Base-by-base conservation (phyloP, 2,888 invertebrate genomes). In the Ypsolopha scabrella region DNA sequence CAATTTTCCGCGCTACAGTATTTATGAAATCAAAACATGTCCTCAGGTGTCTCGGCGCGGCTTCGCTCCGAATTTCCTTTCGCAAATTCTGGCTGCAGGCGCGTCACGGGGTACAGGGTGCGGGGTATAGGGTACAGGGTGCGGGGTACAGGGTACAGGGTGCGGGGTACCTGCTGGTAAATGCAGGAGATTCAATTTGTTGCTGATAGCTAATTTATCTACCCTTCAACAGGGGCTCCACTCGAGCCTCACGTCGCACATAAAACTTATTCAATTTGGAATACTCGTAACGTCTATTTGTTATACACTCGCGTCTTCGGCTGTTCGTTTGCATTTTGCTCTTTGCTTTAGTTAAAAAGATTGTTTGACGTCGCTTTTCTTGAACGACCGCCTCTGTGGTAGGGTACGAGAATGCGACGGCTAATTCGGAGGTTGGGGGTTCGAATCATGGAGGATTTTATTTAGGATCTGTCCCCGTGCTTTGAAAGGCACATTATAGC, bases 141-240 rank as follows among this genome's bases (percentile, higher is more conserved):
- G 57, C 56, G 58, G 56, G 58, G 70, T 65, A 67, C 72, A 58
- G 56, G 53, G 60, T 70, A 65, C 56, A 54, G 54, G 71, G 75
- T 67, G 57, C 56, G 58, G 56, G 58, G 70, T 65, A 67, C 72
- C 73, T 77, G 76, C 73, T 75, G 70, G 64, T 65, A 70, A 74
- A 71, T 72, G 71, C 64, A 72, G 65, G 44, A 50, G 67, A 80
- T 80, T 79, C 73, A 80, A 80, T 83, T 81, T 79, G 54, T 57
- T 55, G 64, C 63, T 80, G 74, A 82, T 82, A 78, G 82, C 82
- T 82, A 83, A 82, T 83, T 81, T 83, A 77, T 77, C 72, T 68
- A 72, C 74, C 75, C 68, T 68, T 24, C 24, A 24, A 24, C 24
- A 24, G 24, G 24, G 24, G 24, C 24, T 24, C 24, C 24, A 4